These are phyloP conservation scores for Epinotia bilunana DNA, from an alignment of 2,888 invertebrate genomes.

Conservation along the genomic window DNA sequence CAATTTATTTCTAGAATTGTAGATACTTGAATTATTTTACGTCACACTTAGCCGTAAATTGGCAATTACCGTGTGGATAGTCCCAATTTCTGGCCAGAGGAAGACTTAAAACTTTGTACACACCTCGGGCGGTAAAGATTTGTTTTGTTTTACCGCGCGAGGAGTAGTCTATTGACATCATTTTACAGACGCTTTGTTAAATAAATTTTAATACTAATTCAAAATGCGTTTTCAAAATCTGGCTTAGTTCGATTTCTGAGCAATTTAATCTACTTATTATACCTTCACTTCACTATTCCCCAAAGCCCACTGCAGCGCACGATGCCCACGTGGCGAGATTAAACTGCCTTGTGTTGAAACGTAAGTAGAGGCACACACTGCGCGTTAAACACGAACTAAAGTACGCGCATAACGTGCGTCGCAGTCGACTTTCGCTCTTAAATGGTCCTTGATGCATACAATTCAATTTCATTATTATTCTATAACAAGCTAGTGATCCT, in stretches of 20 bases:
- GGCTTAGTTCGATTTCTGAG: background rate
- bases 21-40: background rate
- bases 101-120: background rate
- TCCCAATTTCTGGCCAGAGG: too few species aligned
- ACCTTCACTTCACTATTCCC: background rate
- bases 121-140: background rate
- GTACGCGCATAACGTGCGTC: background rate
- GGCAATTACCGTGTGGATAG: background rate
- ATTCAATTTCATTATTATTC: too few species aligned
- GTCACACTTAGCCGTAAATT: background rate
- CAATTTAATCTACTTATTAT: slow-evolving; percentile 12
- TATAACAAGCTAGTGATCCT: too few species aligned
- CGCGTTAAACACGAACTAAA: background rate
- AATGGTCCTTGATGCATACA: background rate
- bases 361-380: background rate
- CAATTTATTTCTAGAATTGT: background rate
- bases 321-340: background rate
- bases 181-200: background rate
- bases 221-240: background rate
- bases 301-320: background rate
- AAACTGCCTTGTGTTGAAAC: background rate
- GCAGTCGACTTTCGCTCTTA: background rate
- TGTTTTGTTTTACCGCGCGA: background rate
- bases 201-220: background rate
- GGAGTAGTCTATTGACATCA: background rate